phyloP scores from a whole-genome alignment of 2,797 vertebrate genomes.

The Sciurus carolinensis region DNA sequence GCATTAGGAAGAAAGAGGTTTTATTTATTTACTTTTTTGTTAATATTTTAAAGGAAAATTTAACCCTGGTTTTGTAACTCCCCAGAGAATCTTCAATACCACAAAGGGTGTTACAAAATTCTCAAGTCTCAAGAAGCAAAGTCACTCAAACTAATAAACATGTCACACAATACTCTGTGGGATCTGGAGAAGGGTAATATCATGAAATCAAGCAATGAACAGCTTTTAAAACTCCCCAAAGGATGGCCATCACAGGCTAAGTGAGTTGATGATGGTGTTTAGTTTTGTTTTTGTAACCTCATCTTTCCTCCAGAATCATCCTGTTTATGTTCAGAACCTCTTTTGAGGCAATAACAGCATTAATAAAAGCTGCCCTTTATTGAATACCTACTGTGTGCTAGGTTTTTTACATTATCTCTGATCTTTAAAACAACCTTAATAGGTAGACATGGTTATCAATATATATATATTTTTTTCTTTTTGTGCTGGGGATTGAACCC shows the following conservation, averaged over 20 bases:
- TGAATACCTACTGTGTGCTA: background rate
- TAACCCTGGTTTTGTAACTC: conserved; percentile 71
- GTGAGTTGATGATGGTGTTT: conserved; percentile 36
- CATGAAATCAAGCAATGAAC: conserved; percentile 65
- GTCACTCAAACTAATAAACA: conserved; percentile 80
- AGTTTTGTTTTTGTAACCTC: conserved; percentile 49
- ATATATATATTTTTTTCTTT: background rate
- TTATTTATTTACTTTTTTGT: conserved; percentile 71
- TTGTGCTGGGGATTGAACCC: no score
- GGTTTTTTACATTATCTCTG: background rate
- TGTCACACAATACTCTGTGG: conserved; percentile 72
- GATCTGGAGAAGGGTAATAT: background rate
- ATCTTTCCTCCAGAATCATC: conserved; percentile 43
- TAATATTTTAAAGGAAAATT: conserved; percentile 78
- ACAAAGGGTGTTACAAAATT: conserved; percentile 72
- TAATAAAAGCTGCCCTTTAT: background rate
- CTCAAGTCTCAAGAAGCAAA: conserved; percentile 72
- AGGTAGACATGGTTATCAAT: background rate
- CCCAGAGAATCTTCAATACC: conserved; percentile 62
- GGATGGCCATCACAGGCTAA: conserved; percentile 21
- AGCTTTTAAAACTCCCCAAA: conserved; percentile 69
- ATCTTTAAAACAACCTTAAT: background rate
- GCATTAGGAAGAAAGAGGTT: conserved; percentile 6
- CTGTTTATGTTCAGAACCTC: background rate
- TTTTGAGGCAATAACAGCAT: background rate